These are phyloP conservation scores for Pogonomyrmex californicus DNA, from an alignment of 1,140 invertebrate species.

Conservation along the genomic window DNA sequence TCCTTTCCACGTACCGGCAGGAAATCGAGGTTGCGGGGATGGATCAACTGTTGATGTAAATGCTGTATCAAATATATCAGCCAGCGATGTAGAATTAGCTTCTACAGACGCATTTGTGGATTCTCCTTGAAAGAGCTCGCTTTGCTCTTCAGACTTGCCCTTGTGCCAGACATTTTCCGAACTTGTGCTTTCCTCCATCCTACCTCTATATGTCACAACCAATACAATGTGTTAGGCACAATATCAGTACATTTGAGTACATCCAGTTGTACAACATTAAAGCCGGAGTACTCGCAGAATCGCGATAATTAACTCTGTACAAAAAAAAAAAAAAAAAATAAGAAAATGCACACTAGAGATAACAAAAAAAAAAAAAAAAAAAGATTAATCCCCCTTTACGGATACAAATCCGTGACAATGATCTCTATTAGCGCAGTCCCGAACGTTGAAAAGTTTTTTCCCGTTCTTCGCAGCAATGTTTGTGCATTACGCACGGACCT, in stretches of 20 bases:
- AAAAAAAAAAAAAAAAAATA: background rate
- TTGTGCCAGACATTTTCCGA: constrained; percentile 82
- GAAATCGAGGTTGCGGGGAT: constrained; percentile 83
- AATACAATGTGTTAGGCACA: background rate
- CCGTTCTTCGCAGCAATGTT: background rate
- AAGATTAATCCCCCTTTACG: background rate
- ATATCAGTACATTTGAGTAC: background rate
- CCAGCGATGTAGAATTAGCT: constrained; percentile 85
- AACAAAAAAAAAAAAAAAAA: constrained; percentile 10
- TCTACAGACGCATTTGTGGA: constrained; percentile 81
- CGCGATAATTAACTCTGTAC: background rate
- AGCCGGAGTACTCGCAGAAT: background rate
- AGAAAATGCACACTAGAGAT: background rate
- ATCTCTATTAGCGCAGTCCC: background rate
- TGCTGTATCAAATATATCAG: constrained; percentile 87
- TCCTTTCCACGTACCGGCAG: constrained; percentile 79
- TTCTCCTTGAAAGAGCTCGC: constrained; percentile 81
- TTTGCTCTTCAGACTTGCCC: constrained; percentile 80
- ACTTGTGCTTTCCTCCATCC: constrained; percentile 82
- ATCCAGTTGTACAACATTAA: background rate
- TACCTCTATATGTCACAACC: constrained; percentile 59
- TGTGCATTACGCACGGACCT: constrained; percentile 14
- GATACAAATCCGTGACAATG: background rate
- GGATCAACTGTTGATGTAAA: constrained; percentile 87
- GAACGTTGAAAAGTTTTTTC: background rate